Percentiles rank a stretch among this genome's conserved stretches.
Conservation (phyloP, 2,113 vertebrate species). For the Syrmaticus mikado region DNA sequence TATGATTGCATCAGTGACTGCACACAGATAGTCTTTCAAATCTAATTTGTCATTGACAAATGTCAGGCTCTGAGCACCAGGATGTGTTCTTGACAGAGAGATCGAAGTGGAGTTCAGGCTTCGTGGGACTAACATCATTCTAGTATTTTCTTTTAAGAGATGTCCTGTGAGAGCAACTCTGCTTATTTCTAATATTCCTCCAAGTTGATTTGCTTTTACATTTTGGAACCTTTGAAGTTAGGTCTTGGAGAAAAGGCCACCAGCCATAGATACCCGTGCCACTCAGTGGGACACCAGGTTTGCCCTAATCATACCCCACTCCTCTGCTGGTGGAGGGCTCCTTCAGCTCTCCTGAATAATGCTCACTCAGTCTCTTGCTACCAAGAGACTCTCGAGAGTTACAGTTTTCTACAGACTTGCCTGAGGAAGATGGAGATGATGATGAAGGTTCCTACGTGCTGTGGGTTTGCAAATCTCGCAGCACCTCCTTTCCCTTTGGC, state of each 20-base stretch:
- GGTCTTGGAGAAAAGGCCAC: neutral
- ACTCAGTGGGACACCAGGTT: neutral
- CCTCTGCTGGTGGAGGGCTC: neutral
- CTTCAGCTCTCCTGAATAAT: neutral
- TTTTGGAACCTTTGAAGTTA: neutral
- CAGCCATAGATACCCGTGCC: neutral
- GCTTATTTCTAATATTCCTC: neutral
- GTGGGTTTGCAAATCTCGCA: neutral
- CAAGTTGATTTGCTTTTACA: neutral
- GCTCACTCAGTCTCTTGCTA: neutral
- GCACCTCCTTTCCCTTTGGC: neutral
- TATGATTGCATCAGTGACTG: neutral
- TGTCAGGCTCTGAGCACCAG: neutral
- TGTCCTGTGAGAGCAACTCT: neutral
- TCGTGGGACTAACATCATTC: neutral
- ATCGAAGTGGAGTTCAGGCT: neutral
- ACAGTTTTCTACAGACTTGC: neutral
- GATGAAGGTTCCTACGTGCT: neutral
- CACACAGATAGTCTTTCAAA: constrained; percentile 6
- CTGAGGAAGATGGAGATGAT: neutral
- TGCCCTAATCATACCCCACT: neutral
- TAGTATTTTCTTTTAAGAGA: neutral
- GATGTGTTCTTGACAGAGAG: neutral
- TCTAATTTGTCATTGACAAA: constrained; percentile 39
- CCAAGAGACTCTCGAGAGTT: neutral